Conservation (phyloP, 2,113 vertebrate species). For the Talpa occidentalis region DNA sequence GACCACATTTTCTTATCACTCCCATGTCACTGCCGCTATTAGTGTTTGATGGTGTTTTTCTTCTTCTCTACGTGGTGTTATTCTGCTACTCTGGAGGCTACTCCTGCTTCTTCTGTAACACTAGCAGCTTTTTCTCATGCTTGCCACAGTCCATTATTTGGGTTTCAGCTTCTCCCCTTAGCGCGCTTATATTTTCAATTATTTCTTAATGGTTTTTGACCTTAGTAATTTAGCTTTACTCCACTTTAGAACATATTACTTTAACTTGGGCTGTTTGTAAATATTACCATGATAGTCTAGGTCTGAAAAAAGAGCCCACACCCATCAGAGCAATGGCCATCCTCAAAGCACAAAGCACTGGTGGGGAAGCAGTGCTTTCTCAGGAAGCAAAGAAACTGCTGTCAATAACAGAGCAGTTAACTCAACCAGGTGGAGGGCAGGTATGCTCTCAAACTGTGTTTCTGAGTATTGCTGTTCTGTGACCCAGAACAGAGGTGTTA, state of each 20-base stretch:
- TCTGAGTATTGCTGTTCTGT: neutral
- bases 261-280: slow-evolving; percentile 13
- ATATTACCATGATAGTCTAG: neutral
- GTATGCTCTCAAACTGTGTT: neutral
- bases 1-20: slow-evolving; percentile 1
- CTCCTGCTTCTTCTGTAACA: neutral
- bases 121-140: neutral
- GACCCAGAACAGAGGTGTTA: neutral
- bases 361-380: neutral
- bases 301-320: neutral
- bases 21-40: neutral
- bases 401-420: neutral
- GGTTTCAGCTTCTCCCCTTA: neutral
- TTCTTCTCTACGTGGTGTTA: neutral
- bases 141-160: neutral
- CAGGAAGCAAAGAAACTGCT: neutral
- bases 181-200: slow-evolving; percentile 23
- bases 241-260: neutral
- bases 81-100: neutral
- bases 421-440: neutral
- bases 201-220: slow-evolving; percentile 29
- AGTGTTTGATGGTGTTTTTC: neutral
- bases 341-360: neutral
- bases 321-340: neutral
- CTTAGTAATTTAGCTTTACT: slow-evolving; percentile 27